Evolutionary conservation across 2,888 invertebrate genomes (phyloP), one percentile per base, ranked within the genome.

Genomic region (Conchocele bisecta): DNA sequence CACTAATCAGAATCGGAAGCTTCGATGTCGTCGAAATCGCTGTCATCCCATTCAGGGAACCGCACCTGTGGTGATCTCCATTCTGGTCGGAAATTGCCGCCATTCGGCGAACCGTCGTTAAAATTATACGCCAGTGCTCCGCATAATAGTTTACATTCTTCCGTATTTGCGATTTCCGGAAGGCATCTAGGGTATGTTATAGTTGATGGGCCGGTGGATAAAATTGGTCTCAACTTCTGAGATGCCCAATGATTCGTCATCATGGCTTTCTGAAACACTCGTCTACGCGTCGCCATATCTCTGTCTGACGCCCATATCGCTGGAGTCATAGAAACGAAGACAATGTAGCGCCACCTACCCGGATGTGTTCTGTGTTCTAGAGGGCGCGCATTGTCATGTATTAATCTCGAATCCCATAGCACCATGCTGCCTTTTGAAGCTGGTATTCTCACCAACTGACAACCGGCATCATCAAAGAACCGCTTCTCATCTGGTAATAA

Each of bases 341-440:
- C 75, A 22, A 81, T 79, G 51, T 71, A 79, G 28, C 86, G 72
- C 84, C 84, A 86, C 33, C 84, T 67, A 17, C 71, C 82, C 11
- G 70, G 37, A 48, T 82, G 60, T 15, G 53, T 54, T 15, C 86
- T 58, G 5, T 70, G 81, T 22, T 63, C n/a, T n/a, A 60, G 51
- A 24, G 86, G 85, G 35, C 69, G 72, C 3, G 75, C 77, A 35
- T 85, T 84, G 11, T 81, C 86, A 42, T 87, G 87, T 3, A 86
- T 79, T 7, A 75, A 53, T 26, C 85, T 50, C 0, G 86, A 86
- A 66, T 87, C 87, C 87, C 87, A 87, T 7, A 87, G 57, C n/a
- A 86, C 81, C 53, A 87, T 75, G 11, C 85, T 85, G 15, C 87
- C 87, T 67, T 83, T 85, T 0, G 83, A n/a, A n/a, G n/a, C 84